Evolutionary conservation across 1,140 invertebrate genomes (phyloP).

Genomic region (Neelides sp.): DNA sequence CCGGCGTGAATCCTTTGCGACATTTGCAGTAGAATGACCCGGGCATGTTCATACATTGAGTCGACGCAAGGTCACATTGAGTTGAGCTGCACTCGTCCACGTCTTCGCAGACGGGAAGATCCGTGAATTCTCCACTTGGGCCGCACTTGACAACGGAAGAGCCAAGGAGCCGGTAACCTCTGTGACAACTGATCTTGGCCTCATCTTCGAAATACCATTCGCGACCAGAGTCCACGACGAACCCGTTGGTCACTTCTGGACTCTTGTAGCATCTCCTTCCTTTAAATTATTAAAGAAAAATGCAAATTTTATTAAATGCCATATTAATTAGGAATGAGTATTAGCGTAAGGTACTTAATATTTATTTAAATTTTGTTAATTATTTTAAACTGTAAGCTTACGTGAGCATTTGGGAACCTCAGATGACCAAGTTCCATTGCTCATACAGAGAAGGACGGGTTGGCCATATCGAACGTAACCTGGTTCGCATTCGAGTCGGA

Average conservation of each 20-base stretch:
- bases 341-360: background rate
- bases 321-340: background rate
- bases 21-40: constrained; percentile 89
- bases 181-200: constrained; percentile 78
- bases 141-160: constrained; percentile 80
- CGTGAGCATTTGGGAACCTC: constrained; percentile 75
- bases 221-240: constrained; percentile 58
- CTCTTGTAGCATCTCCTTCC: constrained; percentile 65
- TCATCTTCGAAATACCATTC: constrained; percentile 79
- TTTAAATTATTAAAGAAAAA: constrained; percentile 33
- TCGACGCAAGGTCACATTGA: constrained; percentile 78
- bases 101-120: constrained; percentile 39
- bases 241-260: constrained; percentile 71
- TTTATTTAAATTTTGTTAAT: background rate
- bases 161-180: constrained; percentile 71
- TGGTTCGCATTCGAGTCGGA: constrained; percentile 83
- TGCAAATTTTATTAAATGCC: background rate
- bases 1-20: constrained; percentile 66
- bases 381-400: constrained; percentile 36
- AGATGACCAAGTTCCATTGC: constrained; percentile 91
- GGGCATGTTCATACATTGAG: constrained; percentile 77
- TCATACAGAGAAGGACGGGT: constrained; percentile 85
- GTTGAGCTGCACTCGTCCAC: constrained; percentile 69
- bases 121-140: constrained; percentile 66
- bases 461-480: constrained; percentile 79